These are phyloP conservation scores for Scaptomyza reducta DNA, from an alignment of 2,888 invertebrate species.

Conservation along the genomic window DNA sequence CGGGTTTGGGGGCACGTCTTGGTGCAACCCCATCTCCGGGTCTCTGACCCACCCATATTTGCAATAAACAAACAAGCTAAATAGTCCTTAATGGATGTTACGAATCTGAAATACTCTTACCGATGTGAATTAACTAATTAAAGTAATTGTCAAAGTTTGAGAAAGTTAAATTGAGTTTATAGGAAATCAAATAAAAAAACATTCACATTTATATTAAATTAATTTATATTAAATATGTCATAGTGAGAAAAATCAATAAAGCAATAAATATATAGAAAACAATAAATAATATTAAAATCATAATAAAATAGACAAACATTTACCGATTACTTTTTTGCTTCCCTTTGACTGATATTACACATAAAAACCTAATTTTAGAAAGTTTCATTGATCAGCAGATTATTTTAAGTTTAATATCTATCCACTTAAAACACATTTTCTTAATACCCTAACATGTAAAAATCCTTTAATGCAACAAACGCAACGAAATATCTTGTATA, in stretches of 20 bases:
- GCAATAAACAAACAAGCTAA: constrained; percentile 61
- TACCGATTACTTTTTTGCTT: no score
- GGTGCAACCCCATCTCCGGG: constrained; percentile 21
- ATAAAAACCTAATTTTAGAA: no score
- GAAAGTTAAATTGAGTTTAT: not conserved
- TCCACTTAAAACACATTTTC: no score
- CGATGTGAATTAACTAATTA: not conserved
- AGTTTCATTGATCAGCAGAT: no score
- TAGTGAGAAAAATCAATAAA: no score
- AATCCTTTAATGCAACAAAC: not conserved
- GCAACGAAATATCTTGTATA: not conserved
- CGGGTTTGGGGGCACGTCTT: constrained; percentile 42
- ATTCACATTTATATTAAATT: no score
- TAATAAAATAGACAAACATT: no score
- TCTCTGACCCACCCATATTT: constrained; percentile 60
- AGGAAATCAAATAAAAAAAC: not conserved
- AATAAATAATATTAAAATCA: no score
- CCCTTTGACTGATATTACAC: no score
- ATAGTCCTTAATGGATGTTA: not conserved
- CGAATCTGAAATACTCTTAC: constrained; percentile 37
- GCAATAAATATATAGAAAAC: no score
- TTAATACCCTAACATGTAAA: not conserved
- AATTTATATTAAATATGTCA: no score
- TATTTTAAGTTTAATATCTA: no score
- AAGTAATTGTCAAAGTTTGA: not conserved